A percentile compares a stretch with the other conserved stretches of the same genome.
Conservation (phyloP, 2,888 invertebrate genomes). For the Drosophila quinaria region DNA sequence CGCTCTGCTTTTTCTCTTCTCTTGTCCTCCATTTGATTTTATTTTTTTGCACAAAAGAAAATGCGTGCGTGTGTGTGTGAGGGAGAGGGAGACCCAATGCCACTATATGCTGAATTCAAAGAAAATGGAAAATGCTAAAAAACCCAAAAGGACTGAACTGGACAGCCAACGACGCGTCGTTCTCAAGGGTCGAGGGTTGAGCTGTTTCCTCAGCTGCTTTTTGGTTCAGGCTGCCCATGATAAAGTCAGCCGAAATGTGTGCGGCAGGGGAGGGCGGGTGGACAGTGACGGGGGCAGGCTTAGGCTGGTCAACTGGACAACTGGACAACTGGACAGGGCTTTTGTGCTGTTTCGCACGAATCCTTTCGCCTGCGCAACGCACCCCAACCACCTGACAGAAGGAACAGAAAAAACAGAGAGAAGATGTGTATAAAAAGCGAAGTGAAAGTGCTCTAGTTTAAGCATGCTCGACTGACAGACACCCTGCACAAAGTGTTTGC, state of each 20-base stretch:
- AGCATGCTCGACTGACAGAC: neutral
- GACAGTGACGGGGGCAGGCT: neutral
- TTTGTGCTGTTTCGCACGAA: conserved; percentile 75
- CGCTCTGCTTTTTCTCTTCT: conserved; percentile 10
- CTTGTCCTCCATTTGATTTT: conserved; percentile 8
- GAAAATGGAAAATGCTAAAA: conserved; percentile 81
- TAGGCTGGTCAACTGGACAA: conserved; percentile 69
- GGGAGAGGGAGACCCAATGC: conserved; percentile 24
- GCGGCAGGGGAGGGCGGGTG: conserved; percentile 21
- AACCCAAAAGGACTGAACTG: conserved; percentile 59
- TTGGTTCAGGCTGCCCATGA: conserved; percentile 55
- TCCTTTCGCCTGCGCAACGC: conserved; percentile 61
- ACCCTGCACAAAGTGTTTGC: neutral
- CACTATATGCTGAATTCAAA: conserved; percentile 73
- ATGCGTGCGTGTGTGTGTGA: conserved; percentile 27
- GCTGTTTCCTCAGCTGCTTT: conserved; percentile 28
- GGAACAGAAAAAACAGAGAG: neutral
- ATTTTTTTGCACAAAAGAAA: conserved; percentile 74
- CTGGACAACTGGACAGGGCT: conserved; percentile 68
- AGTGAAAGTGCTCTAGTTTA: neutral
- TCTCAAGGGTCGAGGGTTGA: conserved; percentile 32
- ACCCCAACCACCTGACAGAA: conserved; percentile 40
- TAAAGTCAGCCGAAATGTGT: conserved; percentile 79
- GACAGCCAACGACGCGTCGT: conserved; percentile 24
- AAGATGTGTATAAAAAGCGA: conserved; percentile 6